A percentile compares a stretch with the other conserved stretches of the same genome.
Evolutionary conservation across 2,113 vertebrate species (phyloP).

Genomic region (Sebastes fasciatus): DNA sequence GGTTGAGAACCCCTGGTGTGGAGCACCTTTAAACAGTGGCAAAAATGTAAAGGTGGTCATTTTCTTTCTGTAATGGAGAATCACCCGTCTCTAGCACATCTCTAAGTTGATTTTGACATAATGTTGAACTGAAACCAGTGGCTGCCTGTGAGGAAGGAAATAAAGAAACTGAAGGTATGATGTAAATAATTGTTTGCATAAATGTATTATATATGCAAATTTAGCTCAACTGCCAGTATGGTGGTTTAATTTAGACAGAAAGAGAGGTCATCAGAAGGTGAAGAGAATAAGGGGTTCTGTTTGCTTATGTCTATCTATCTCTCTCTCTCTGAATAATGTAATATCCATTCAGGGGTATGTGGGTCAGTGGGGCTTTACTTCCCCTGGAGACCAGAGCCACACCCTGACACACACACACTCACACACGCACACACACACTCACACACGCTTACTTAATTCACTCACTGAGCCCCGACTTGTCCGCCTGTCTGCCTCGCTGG

Average conservation of each 20-base stretch:
- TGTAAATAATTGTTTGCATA: not conserved
- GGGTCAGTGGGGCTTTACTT: slow-evolving; percentile 78
- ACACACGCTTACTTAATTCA: slow-evolving; percentile 46
- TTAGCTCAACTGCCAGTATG: not conserved
- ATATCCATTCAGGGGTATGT: slow-evolving; percentile 71
- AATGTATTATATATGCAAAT: not conserved
- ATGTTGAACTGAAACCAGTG: not conserved
- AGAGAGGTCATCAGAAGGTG: slow-evolving; percentile 39
- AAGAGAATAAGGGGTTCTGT: not conserved
- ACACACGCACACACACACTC: slow-evolving; percentile 45
- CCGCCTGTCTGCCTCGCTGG: slow-evolving; percentile 60
- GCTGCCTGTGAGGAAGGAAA: not conserved
- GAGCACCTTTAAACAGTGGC: not conserved
- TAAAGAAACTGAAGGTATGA: not conserved
- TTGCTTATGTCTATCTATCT: slow-evolving; percentile 37
- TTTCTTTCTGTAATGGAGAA: not conserved
- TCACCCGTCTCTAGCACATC: not conserved
- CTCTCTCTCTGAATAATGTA: slow-evolving; percentile 67
- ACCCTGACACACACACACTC: slow-evolving; percentile 35
- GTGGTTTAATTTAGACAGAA: not conserved
- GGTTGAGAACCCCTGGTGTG: too few species aligned
- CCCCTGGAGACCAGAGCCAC: slow-evolving; percentile 59
- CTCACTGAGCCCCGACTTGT: slow-evolving; percentile 35
- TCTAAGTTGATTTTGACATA: not conserved
- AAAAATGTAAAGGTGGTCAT: not conserved